Base-by-base conservation (phyloP, 64 coral and sea anemone species). In the Dendrophyllia cribrosa region DNA sequence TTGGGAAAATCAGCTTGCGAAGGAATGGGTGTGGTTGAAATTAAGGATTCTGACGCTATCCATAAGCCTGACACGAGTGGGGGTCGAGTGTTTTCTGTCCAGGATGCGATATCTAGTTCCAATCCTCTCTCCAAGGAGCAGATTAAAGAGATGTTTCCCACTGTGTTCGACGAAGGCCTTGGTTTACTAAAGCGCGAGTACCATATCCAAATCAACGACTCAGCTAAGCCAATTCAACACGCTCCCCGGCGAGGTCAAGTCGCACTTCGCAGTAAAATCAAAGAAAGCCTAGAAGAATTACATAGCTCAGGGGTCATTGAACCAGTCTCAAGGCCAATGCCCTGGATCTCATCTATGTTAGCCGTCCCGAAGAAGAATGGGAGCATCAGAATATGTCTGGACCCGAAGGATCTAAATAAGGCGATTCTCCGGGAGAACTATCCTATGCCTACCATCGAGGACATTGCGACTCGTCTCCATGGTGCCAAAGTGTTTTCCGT, bases 11-110 rank as follows among this genome's bases (percentile, higher is more conserved):
- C 22, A 26, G 78, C 78, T 17, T 61, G 78, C 78, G 16, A 43
- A 15, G 78, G 78, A 15, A 82, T 82, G 78, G 77, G 77, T 15
- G 58, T 79, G 4, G 58, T 79, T 24, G 77, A 55, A 60, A 79
- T 79, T 10, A 60, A 79, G 12, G 77, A 79, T 58, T 73, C 26
- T 73, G 51, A 79, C 58, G 19, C 77, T 13, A 79, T 60, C 19
- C 2, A 51, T 3, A 4, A n/a, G 23, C 50, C 49, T 60, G 16
- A 79, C 51, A 79, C 5, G 6, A 55, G 77, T 79, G 77, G 77
- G 2, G 51, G 77, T 58, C 48, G 22, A 79, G 76, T 79, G 17
- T 58, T 79, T 22, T 52, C 76, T 56, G 76, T 55, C 26, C 12
- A 64, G 15, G 19, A 15, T 64, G 61, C 16, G 61, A 45, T 73